Evolutionary conservation across 2,113 vertebrate genomes (phyloP).

Genomic region (Rhipidura dahli): DNA sequence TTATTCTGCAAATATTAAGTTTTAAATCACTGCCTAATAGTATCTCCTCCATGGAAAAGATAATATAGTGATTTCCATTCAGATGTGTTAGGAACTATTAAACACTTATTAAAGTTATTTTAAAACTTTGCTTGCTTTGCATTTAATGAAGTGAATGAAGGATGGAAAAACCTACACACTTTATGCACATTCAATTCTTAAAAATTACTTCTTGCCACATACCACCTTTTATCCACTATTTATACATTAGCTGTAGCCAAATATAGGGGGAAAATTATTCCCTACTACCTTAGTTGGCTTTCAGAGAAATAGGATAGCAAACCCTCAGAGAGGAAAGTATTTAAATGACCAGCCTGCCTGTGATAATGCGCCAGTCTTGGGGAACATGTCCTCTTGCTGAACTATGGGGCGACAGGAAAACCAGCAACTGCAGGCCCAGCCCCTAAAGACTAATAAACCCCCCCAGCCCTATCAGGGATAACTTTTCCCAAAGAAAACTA

Average conservation of each 20-base stretch:
- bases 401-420: slow-evolving; percentile 20
- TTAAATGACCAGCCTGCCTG: background rate
- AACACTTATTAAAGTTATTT: slow-evolving; percentile 64
- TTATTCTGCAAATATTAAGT: background rate
- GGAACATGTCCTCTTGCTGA: background rate
- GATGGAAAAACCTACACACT: slow-evolving; percentile 42
- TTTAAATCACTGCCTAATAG: background rate
- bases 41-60: slow-evolving; percentile 38
- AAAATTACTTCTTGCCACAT: slow-evolving; percentile 45
- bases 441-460: background rate
- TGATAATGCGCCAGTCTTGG: slow-evolving; percentile 6
- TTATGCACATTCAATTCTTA: slow-evolving; percentile 26
- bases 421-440: background rate
- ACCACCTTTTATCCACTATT: slow-evolving; percentile 38
- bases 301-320: slow-evolving; percentile 18
- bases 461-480: background rate
- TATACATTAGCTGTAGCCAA: slow-evolving; percentile 9
- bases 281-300: background rate
- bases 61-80: slow-evolving; percentile 54
- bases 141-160: slow-evolving; percentile 55
- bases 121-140: slow-evolving; percentile 50
- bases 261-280: slow-evolving; percentile 12
- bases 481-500: background rate
- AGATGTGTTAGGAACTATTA: slow-evolving; percentile 57
- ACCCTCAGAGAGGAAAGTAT: slow-evolving; percentile 1